Evolutionary conservation across 2,797 vertebrate species (phyloP), one percentile per base, ranked within the genome.

Genomic region (Toxotes lorentzi): DNA sequence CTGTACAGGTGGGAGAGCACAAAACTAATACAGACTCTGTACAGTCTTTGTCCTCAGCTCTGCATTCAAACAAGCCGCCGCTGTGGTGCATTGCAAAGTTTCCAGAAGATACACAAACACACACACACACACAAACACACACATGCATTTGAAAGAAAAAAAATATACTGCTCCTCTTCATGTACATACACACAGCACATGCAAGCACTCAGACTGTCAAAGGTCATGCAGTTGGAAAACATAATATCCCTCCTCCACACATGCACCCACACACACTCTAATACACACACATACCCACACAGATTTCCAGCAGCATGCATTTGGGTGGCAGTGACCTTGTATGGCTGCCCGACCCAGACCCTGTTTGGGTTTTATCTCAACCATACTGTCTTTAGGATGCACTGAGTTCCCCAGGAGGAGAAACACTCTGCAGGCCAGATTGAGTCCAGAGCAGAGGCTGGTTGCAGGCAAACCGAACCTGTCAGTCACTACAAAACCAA

Each of bases 271-370:
- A 73, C 64, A 77, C n/a, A 62, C 38, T 35, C 35, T 35, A 10
- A 35, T 35, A 38, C 9, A 58, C 57, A 75, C 63, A 59, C 69
- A 59, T 1, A 72, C 9, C 4, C 41, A 74, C 72, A 71, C 11
- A 70, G 17, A 50, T 64, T 34, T 74, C 27, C 54, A 67, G 73
- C 67, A 73, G 59, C 70, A 66, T 58, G 75, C 65, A 45, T 21
- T 19, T 59, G 60, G 64, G 48, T 79, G 69, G 61, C 48, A 40
- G 53, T 83, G 84, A 86, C 86, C 73, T 86, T 90, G 81, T 45
- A 73, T 50, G 32, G 51, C 71, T 70, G 57, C 50, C 32, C 47
- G 58, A 56, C 65, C 64, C 59, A 38, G 43, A 65, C 30, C 54
- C 32, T 7, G 63, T 50, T 64, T 23, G 60, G 72, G 76, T 63